These are phyloP conservation scores for Campopleginae sp. DNA, from an alignment of 2,888 invertebrate genomes.

Conservation along the genomic window DNA sequence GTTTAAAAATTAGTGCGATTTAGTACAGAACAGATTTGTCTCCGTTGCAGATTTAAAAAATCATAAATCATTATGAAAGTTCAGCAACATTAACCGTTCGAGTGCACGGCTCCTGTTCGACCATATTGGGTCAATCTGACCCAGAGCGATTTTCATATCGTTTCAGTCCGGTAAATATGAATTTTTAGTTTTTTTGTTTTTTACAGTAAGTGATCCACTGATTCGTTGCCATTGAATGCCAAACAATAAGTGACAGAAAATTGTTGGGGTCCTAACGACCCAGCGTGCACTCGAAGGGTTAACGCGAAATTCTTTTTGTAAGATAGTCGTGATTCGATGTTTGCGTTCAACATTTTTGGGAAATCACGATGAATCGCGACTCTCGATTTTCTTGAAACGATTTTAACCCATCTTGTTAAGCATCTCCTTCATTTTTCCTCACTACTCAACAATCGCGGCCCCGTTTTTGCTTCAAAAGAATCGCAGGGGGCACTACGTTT, in stretches of 20 bases:
- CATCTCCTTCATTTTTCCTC: background rate
- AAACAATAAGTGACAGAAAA: too few relatives aligned
- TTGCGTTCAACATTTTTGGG: background rate
- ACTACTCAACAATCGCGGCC: conserved; percentile 8
- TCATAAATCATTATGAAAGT: background rate
- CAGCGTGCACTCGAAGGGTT: too few relatives aligned
- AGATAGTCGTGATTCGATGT: background rate
- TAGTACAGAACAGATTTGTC: background rate
- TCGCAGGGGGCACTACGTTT: background rate
- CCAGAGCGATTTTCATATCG: too few relatives aligned
- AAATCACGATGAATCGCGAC: background rate
- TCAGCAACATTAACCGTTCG: background rate
- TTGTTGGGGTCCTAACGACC: too few relatives aligned
- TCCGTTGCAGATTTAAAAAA: background rate
- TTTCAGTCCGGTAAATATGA: too few relatives aligned
- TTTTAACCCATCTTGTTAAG: background rate
- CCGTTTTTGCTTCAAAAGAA: background rate
- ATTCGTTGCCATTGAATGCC: too few relatives aligned
- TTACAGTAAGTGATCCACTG: too few relatives aligned
- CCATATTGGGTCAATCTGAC: too few relatives aligned
- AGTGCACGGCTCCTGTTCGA: too few relatives aligned
- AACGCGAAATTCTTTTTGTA: background rate
- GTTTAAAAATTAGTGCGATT: background rate
- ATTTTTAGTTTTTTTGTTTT: too few relatives aligned
- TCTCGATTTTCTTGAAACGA: background rate